phyloP scores from a whole-genome alignment of 2,888 invertebrate species.

The Amiota communis region DNA sequence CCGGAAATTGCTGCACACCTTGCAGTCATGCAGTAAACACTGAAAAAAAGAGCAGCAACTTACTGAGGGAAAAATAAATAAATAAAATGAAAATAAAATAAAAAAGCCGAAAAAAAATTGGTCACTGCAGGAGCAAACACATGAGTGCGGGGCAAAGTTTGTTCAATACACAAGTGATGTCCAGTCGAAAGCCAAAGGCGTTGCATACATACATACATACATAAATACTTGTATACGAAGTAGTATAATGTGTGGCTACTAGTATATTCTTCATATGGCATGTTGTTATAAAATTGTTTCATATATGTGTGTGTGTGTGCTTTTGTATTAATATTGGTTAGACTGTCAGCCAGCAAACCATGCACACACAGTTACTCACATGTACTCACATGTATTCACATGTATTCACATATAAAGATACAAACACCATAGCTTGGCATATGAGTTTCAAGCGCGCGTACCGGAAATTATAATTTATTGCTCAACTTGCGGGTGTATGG shows the following conservation, averaged over 20 bases:
- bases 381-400: background rate
- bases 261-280: background rate
- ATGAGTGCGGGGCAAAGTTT: background rate
- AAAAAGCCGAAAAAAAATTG: background rate
- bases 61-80: background rate
- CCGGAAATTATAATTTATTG: conserved; percentile 65
- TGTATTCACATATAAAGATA: background rate
- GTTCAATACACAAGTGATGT: background rate
- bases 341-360: background rate
- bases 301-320: background rate
- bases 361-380: background rate
- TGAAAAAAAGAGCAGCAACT: conserved; percentile 32
- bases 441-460: background rate
- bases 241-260: background rate
- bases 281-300: background rate
- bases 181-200: background rate
- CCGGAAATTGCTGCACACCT: conserved; percentile 67
- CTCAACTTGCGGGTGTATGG: conserved; percentile 56
- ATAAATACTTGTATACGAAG: background rate
- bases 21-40: conserved; percentile 55
- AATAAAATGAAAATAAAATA: background rate
- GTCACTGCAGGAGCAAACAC: background rate
- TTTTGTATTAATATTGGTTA: background rate
- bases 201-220: background rate
- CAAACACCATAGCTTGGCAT: no score